Base-by-base conservation (phyloP, 2,888 invertebrate species). In the Tethea ocularis region DNA sequence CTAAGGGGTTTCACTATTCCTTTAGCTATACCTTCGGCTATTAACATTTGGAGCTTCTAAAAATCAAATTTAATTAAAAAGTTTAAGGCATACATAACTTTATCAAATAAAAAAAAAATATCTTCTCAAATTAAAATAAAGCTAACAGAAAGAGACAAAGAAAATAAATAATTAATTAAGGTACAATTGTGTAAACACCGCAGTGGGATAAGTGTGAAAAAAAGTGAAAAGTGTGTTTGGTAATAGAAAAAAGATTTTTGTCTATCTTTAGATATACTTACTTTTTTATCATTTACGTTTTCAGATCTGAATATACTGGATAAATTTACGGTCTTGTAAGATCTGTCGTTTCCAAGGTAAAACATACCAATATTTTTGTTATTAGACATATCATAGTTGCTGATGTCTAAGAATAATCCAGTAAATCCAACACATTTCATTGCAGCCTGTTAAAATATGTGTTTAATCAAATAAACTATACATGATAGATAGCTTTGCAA, bases 1-100 rank as follows among this genome's bases (percentile, higher is more conserved):
- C 88, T 89, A 0, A 98, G 87, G 0, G 97, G 97, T 72, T 93
- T 94, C 0, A 98, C 94, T 3, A 93, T 93, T 2, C 96, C 96
- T 20, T 78, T 88, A 29, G 91, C 82, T 41, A 97, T 94, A 6
- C 96, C 96, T 51, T 95, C 88, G 1, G 87, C 74, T 1, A 97
- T 72, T 52, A 95, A 80, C 0, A 83, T 67, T 26, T 94, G 91
- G 0, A 97, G 84, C 38, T 78, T 71, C 86, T 69, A 83, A 77
- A 62, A 33, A 33, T 51, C 60, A 29, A 24, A 51, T 54, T 56
- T 58, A 57, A 17, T 58, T 53, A 56, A 24, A n/a, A n/a, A n/a
- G n/a, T n/a, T n/a, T n/a, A n/a, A n/a, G n/a, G n/a, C n/a, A n/a
- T 26, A 26, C 26, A 26, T 26, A 24, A 24, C 33, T 51, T 53